These are phyloP conservation scores for Macroglossus sobrinus DNA, from an alignment of 2,113 vertebrate species.

Conservation along the genomic window DNA sequence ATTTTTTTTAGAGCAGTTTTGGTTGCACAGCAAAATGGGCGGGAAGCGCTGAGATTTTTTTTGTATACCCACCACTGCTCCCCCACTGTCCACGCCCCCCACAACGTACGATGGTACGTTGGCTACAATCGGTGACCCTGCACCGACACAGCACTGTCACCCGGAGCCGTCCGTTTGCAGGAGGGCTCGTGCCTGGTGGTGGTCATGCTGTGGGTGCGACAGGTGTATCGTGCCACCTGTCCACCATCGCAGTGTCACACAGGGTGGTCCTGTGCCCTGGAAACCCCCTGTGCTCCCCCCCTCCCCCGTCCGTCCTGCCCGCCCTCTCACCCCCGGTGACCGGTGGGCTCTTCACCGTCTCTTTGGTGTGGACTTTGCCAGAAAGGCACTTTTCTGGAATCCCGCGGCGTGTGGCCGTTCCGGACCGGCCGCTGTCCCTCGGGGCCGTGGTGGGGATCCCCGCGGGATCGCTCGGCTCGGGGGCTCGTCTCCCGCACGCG, in stretches of 20 bases:
- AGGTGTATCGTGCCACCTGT: accelerated
- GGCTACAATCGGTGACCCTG: accelerated
- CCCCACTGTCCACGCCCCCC: accelerated
- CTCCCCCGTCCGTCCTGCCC: no score
- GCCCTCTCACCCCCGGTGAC: accelerated
- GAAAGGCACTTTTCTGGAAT: accelerated
- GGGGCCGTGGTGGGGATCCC: accelerated
- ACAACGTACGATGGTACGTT: accelerated
- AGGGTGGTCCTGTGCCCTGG: neutral
- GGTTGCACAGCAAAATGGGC: neutral
- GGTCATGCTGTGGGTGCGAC: neutral
- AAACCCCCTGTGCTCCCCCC: neutral
- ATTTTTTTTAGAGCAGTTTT: neutral
- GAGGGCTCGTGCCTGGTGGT: no score
- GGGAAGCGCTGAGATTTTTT: neutral
- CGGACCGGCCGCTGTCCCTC: accelerated
- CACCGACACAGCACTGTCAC: accelerated
- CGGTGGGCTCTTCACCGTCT: neutral
- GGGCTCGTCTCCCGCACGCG: no score
- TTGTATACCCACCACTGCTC: accelerated
- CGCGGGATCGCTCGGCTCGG: accelerated
- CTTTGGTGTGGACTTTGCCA: accelerated
- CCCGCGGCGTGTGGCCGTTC: accelerated
- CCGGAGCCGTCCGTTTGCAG: accelerated
- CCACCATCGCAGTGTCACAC: neutral